These are phyloP conservation scores for Oreocharis arfaki DNA, from an alignment of 2,113 vertebrate genomes.

Conservation along the genomic window DNA sequence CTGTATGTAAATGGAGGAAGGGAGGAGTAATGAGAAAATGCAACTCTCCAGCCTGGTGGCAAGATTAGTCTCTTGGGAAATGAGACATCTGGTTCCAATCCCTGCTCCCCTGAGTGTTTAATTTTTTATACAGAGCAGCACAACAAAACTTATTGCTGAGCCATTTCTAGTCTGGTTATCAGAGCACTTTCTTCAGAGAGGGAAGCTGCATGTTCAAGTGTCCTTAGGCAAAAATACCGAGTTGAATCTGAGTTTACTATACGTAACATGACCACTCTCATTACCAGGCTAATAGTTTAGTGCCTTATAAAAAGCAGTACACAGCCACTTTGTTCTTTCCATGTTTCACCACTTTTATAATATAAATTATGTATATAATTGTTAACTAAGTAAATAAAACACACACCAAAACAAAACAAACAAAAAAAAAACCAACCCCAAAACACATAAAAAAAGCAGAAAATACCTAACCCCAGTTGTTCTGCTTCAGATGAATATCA, in stretches of 20 bases:
- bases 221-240: neutral
- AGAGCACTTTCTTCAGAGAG: neutral
- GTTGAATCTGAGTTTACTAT: neutral
- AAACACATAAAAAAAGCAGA: neutral
- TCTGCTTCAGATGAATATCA: neutral
- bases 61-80: slow-evolving; percentile 48
- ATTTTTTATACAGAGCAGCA: neutral
- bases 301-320: neutral
- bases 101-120: neutral
- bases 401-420: neutral
- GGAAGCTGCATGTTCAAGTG: neutral
- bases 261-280: neutral
- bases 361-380: neutral
- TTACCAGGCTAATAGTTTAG: neutral
- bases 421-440: no score
- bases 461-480: neutral
- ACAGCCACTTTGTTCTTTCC: neutral
- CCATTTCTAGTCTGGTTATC: neutral
- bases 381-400: neutral
- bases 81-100: slow-evolving; percentile 27
- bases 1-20: neutral
- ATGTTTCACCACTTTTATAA: neutral
- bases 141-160: neutral
- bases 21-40: slow-evolving; percentile 28
- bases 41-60: neutral